Evolutionary conservation across 2,797 vertebrate species (phyloP), one percentile per base, ranked within the genome.

Genomic region (Chaetodon trifasciatus): DNA sequence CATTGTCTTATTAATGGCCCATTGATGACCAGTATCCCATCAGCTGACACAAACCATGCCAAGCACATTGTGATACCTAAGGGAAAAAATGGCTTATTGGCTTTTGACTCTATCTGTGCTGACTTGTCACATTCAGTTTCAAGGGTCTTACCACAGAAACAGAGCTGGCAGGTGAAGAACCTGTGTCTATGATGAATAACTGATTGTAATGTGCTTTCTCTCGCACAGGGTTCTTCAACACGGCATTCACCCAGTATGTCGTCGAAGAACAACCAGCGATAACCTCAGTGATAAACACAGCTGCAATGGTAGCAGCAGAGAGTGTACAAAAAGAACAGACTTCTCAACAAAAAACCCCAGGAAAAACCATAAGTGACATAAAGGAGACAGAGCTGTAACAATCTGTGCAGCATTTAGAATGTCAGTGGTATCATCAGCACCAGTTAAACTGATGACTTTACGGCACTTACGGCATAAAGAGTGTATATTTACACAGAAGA

Each of bases 361-460:
- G 56, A 62, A 87, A 85, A 19, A 61, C 52, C 60, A 76, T 37
- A 57, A 9, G 23, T n/a, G 40, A 68, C 17, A 66, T 94, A 19
- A 95, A 92, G 87, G 96, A 96, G 76, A 96, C 95, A 1, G 95
- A 92, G 50, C 86, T 96, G 10, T 94, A 79, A 84, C 16, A 28
- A n/a, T 61, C n/a, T 21, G 15, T 61, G 64, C 8, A 49, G 28
- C 1, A 3, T 56, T 16, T 40, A 37, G 13, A 21, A 52, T 42
- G 19, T 55, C 12, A 57, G 46, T 12, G 13, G 5, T 19, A 23
- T 47, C 28, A 46, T 35, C 7, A n/a, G 24, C 23, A 32, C 6
- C 9, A 8, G 17, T n/a, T 37, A 12, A 47, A 44, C 3, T 9
- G 13, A 44, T 9, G 13, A 44, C 55, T 32, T 60, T 58, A 40